phyloP scores from a whole-genome alignment of 2,888 invertebrate genomes.

The Melitaea athalia region DNA sequence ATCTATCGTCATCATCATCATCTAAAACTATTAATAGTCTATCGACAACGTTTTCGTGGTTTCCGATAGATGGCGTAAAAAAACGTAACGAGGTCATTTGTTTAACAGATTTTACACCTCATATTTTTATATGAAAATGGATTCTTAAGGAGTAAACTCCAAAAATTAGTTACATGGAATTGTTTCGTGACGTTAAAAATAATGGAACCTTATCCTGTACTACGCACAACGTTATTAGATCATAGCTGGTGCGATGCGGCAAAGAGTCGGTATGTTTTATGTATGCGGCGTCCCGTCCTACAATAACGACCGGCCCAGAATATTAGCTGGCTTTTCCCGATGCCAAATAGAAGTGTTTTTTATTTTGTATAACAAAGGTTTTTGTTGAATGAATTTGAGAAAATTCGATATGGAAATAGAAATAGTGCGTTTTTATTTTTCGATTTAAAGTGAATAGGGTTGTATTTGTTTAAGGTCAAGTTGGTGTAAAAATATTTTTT shows the following conservation, averaged over 20 bases:
- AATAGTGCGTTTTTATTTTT: not conserved
- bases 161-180: too few relatives aligned
- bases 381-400: constrained; percentile 20
- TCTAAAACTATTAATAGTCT: too few relatives aligned
- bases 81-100: too few relatives aligned
- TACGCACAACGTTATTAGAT: constrained; percentile 75
- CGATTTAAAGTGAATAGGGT: not conserved
- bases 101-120: too few relatives aligned
- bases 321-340: constrained; percentile 41
- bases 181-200: constrained; percentile 44
- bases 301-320: constrained; percentile 39
- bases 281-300: constrained; percentile 57
- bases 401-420: constrained; percentile 17
- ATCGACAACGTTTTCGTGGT: too few relatives aligned
- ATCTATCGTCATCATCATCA: too few relatives aligned
- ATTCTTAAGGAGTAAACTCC: too few relatives aligned
- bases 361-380: constrained; percentile 34
- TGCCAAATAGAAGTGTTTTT: constrained; percentile 33
- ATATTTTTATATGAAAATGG: too few relatives aligned
- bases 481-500: not conserved
- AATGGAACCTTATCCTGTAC: constrained; percentile 44
- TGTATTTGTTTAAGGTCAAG: not conserved
- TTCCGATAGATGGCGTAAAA: too few relatives aligned
- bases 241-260: constrained; percentile 67
- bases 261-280: constrained; percentile 70